Base-by-base conservation (phyloP, 2,888 invertebrate species). In the Pollenia amentaria region DNA sequence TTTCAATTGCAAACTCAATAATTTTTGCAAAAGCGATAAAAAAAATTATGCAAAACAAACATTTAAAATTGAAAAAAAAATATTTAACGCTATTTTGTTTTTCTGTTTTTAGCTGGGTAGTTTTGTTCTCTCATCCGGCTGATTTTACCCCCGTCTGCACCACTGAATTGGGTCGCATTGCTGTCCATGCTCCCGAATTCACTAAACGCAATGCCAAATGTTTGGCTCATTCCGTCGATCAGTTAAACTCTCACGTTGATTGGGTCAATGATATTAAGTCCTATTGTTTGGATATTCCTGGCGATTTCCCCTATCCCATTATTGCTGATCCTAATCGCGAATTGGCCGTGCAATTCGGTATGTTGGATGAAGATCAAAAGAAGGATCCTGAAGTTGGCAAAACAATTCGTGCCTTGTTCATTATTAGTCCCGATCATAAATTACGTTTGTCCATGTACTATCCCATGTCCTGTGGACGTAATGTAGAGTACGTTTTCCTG, bases 81-180 rank as follows among this genome's bases (percentile, higher is more conserved):
- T 12, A 42, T 14, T n/a, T 51, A 55, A 29, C 29, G 29, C 1
- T n/a, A 8, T 67, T 53, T 29, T 69, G 57, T 70, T 44, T 21
- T 46, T 44, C 55, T 78, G 9, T 73, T 91, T 93, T 14, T 90
- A 97, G 97, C 64, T 97, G 98, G 98, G 96, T 97, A 82, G 95
- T 97, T 90, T 93, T 98, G 38, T 98, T 98, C 92, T 97, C 97
- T 0, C 98, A 98, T 92, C 98, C 98, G 0, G 96, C 97, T 10
- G 98, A 98, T 93, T 98, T 96, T 92, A 98, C 98, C 0, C 98
- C 98, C 0, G 97, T 98, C 0, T 98, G 98, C 91, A 98, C 98
- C 8, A 98, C 97, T 0, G 98, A 98, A 93, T 93, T 98, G 89
- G 97, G 96, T 3, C 94, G 96, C 64, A 95, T 97, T 75, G 96